Evolutionary conservation across 2,113 vertebrate species (phyloP).

Genomic region (Callopanchax toddi): DNA sequence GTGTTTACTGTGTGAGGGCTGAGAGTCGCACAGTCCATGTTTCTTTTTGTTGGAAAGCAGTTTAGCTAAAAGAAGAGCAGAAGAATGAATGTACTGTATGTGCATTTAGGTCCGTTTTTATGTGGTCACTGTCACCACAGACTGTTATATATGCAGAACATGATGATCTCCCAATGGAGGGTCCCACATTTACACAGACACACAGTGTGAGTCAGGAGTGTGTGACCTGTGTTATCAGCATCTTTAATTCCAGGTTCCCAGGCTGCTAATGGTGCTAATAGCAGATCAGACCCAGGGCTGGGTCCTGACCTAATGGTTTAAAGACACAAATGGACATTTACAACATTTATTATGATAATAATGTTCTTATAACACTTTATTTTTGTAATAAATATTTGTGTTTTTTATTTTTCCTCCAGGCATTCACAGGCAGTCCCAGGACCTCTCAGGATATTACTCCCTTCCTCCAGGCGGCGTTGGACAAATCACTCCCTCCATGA

Average conservation of each 20-base stretch:
- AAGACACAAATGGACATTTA: neutral
- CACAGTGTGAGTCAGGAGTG: conserved; percentile 11
- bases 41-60: conserved; percentile 49
- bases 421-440: conserved; percentile 92
- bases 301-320: conserved; percentile 17
- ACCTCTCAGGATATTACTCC: conserved; percentile 93
- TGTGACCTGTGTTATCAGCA: conserved; percentile 28
- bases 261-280: conserved; percentile 62
- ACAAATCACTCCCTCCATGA: conserved; percentile 94
- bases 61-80: conserved; percentile 47
- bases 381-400: conserved; percentile 14
- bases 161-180: conserved; percentile 23
- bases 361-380: neutral
- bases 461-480: conserved; percentile 90
- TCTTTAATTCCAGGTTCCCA: conserved; percentile 72
- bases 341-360: neutral
- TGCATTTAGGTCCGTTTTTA: conserved; percentile 44
- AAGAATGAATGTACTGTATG: conserved; percentile 44
- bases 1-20: conserved; percentile 55
- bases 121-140: conserved; percentile 30
- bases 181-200: conserved; percentile 16
- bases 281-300: conserved; percentile 4
- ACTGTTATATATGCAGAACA: conserved; percentile 22
- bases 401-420: conserved; percentile 77
- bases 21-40: conserved; percentile 52